Percentiles rank a stretch among this genome's conserved stretches.
Conservation (phyloP, 2,888 invertebrate species). For the Stenotaenia linearis region DNA sequence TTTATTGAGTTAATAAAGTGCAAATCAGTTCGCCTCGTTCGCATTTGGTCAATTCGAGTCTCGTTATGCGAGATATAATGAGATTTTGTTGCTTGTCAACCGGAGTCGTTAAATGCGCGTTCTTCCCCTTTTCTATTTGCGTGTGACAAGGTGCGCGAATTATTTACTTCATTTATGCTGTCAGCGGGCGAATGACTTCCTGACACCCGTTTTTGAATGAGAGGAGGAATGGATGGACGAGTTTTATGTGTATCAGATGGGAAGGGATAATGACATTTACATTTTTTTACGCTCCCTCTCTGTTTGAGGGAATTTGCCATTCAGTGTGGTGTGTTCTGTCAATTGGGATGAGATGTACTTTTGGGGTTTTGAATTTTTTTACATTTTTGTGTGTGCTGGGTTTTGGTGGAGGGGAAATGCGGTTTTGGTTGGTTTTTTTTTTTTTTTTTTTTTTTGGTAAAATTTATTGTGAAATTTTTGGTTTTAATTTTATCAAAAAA, state of each 20-base stretch:
- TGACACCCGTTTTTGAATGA: constrained; percentile 29
- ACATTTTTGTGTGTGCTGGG: not conserved
- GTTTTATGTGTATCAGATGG: constrained; percentile 27
- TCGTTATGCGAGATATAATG: not conserved
- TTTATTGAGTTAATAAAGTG: constrained; percentile 26
- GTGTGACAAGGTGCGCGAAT: constrained; percentile 24
- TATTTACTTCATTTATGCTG: constrained; percentile 31
- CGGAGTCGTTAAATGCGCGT: constrained; percentile 1
- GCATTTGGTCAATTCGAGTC: constrained; percentile 11
- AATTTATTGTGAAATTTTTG: too few relatives aligned
- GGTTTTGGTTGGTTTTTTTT: too few relatives aligned
- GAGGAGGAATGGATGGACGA: constrained; percentile 28
- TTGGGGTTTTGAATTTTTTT: not conserved
- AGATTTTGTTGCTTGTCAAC: constrained; percentile 18
- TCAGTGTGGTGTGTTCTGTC: not conserved
- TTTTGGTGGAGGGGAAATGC: too few relatives aligned
- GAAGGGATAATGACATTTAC: constrained; percentile 29
- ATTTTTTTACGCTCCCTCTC: constrained; percentile 6
- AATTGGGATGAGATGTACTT: too few relatives aligned
- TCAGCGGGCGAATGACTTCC: constrained; percentile 31
- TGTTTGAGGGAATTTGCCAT: not conserved
- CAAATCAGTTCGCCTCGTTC: not conserved
- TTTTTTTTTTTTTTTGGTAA: too few relatives aligned
- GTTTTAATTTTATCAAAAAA: too few relatives aligned
- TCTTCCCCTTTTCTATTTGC: not conserved